Percentiles rank a stretch among this genome's conserved stretches.
Evolutionary conservation across 2,797 vertebrate species (phyloP).

Genomic region (Triplophysa yarkandensis): DNA sequence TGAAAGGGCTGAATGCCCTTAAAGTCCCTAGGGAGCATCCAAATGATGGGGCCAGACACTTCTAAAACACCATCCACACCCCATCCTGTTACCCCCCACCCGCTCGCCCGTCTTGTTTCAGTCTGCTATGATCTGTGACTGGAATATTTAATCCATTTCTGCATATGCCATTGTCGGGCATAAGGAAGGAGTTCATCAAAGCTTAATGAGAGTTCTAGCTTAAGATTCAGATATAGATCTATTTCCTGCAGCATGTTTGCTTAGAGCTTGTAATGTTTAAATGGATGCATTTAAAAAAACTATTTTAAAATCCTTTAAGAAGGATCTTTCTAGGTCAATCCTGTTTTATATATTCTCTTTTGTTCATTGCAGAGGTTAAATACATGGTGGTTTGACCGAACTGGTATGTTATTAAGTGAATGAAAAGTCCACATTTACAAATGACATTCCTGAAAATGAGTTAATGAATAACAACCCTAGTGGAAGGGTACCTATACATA

Average conservation of each 20-base stretch:
- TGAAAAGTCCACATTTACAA: not conserved
- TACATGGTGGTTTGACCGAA: conserved; percentile 16
- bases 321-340: too few species aligned
- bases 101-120: conserved; percentile 10
- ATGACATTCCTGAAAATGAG: not conserved
- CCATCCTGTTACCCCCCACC: not conserved
- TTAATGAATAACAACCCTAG: conserved; percentile 44
- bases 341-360: too few species aligned
- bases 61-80: conserved; percentile 21
- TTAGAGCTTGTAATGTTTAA: too few species aligned
- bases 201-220: too few species aligned
- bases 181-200: not conserved
- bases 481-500: too few species aligned
- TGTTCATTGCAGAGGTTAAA: too few species aligned
- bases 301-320: too few species aligned
- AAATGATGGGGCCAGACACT: conserved; percentile 37
- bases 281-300: too few species aligned
- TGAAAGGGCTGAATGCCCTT: conserved; percentile 31
- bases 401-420: conserved; percentile 35
- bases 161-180: not conserved
- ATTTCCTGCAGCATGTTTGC: too few species aligned
- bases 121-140: conserved; percentile 15
- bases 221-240: too few species aligned
- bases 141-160: conserved; percentile 30
- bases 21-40: conserved; percentile 31